Evolutionary conservation across 1,140 invertebrate genomes (phyloP), one percentile per base, ranked within the genome.

Genomic region (Ericerus pela): DNA sequence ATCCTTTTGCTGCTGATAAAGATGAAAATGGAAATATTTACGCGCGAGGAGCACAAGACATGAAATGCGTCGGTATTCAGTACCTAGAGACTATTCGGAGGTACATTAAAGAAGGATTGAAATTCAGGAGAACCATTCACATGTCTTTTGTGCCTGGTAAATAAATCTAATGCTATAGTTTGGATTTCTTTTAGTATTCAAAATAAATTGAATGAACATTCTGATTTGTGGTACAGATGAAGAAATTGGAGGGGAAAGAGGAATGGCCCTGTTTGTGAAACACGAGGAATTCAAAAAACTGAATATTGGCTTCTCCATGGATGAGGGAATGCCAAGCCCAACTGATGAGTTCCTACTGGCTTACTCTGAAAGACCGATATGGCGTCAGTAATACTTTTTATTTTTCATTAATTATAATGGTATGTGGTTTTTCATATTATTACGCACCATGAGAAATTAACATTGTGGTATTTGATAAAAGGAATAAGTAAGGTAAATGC

Each of bases 271-370:
- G 56, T 95, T 94, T 72, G 78, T 91, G 0, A 65, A 79, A 14
- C 82, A 79, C 0, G 67, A 80, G n/a, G 79, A 85, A 29, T 96
- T 94, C 65, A 79, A 80, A 62, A 70, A 76, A 4, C 66, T 96
- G 12, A 95, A 95, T 65, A 70, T 95, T 58, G 91, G 87, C 0
- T 90, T 94, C 71, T 80, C 82, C 20, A 65, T 97, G 37, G 92
- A 97, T 70, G 93, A 97, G 73, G 91, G 86, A 5, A 73, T 86
- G 54, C 78, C 82, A 1, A 80, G 75, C 62, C 73, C 76, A 12
- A 75, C 67, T 20, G 77, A 83, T 12, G 70, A 72, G 8, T 85
- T 78, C 67, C 70, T 75, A 24, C 68, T 88, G 0, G 90, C 81
- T 68, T 82, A 88, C 68, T 85, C 79, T 10, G 87, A 92, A 70